Conservation (phyloP, 2,888 invertebrate genomes). For the Mesopsocus fuscifrons region DNA sequence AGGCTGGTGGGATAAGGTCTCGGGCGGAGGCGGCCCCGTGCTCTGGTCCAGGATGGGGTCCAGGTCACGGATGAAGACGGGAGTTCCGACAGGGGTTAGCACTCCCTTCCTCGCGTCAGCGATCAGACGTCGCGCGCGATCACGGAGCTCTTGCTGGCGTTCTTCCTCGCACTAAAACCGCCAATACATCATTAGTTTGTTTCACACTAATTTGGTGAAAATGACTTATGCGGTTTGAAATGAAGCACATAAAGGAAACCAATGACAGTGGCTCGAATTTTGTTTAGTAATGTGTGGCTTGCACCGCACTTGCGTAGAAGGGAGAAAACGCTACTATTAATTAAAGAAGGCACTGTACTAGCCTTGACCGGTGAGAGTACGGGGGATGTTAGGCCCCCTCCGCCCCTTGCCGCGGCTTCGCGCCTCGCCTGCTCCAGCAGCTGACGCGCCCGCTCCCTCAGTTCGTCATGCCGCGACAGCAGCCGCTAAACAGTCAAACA, state of each 20-base stretch:
- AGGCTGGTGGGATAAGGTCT: too few species aligned
- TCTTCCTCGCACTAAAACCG: conserved; percentile 54
- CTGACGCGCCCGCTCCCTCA: conserved; percentile 65
- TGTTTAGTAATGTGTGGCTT: too few species aligned
- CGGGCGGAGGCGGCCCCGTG: too few species aligned
- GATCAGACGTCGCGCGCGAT: conserved; percentile 74
- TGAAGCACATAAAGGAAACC: too few species aligned
- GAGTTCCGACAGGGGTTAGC: conserved; percentile 33
- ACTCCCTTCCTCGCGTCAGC: conserved; percentile 59
- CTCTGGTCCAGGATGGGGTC: neutral
- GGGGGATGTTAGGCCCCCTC: conserved; percentile 5
- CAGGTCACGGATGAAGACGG: conserved; percentile 20
- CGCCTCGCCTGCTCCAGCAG: conserved; percentile 61
- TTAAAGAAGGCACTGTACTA: too few species aligned
- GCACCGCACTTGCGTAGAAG: too few species aligned
- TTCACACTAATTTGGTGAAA: too few species aligned
- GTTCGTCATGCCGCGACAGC: conserved; percentile 61
- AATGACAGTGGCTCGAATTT: too few species aligned
- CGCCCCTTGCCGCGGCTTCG: conserved; percentile 32
- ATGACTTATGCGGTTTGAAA: too few species aligned
- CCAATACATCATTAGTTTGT: conserved; percentile 11
- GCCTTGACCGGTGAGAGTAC: conserved; percentile 28
- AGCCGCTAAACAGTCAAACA: conserved; percentile 38
- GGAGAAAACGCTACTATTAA: too few species aligned
- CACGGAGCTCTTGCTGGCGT: conserved; percentile 65